Percentiles rank a stretch among this genome's conserved stretches.
phyloP scores from a whole-genome alignment of 2,113 vertebrate species.

The Furnarius figulus region DNA sequence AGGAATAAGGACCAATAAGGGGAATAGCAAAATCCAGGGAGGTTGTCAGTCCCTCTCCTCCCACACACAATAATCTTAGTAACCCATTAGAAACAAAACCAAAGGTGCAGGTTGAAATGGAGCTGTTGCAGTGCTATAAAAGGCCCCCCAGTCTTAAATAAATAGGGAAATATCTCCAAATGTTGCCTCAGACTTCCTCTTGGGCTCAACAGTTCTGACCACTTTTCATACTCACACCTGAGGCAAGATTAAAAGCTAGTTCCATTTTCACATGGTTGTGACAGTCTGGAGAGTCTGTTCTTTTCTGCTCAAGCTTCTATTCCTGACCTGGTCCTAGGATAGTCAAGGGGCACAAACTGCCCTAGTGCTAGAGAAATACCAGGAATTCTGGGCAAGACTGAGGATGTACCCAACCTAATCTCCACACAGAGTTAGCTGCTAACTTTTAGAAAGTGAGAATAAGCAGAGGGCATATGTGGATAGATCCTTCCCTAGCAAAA shows the following conservation, averaged over 20 bases:
- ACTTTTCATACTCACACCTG: neutral
- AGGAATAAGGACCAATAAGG: neutral
- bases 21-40: neutral
- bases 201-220: neutral
- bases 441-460: neutral
- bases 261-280: neutral
- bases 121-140: rapidly evolving
- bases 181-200: neutral
- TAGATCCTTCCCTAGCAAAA: neutral
- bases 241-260: neutral
- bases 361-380: neutral
- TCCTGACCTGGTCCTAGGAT: neutral
- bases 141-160: neutral
- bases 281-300: neutral
- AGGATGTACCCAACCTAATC: neutral
- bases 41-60: neutral
- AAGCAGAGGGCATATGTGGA: neutral
- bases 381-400: neutral
- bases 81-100: neutral
- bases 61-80: rapidly evolving
- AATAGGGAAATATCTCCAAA: neutral
- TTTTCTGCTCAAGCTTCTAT: neutral
- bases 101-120: neutral
- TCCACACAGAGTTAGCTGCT: neutral
- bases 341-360: neutral